phyloP scores from a whole-genome alignment of 1,140 invertebrate species.

The Pogonognathellus flavescens region DNA sequence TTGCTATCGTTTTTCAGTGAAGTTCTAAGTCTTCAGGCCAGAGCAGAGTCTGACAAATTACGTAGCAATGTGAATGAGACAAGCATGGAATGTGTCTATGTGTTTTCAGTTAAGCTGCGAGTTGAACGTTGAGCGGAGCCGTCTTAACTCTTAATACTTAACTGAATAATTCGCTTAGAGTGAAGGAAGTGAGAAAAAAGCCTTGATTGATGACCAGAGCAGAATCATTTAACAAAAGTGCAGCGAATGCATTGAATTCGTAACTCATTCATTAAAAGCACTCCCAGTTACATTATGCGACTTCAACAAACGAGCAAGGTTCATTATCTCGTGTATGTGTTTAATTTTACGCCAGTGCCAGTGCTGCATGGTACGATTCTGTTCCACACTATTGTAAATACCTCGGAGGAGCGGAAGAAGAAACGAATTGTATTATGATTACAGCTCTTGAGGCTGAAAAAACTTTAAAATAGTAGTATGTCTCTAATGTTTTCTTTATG shows the following conservation, averaged over 20 bases:
- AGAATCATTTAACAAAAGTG: constrained; percentile 34
- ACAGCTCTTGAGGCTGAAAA: too few relatives aligned
- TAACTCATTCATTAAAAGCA: constrained; percentile 35
- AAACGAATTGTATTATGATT: background rate
- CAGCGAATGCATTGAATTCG: constrained; percentile 38
- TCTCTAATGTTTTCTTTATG: too few relatives aligned
- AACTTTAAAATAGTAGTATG: too few relatives aligned
- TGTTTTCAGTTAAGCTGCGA: background rate
- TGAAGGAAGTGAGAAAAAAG: constrained; percentile 15
- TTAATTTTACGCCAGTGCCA: background rate
- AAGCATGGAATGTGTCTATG: background rate
- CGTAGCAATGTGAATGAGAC: background rate
- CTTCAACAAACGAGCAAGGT: background rate
- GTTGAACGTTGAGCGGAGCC: background rate
- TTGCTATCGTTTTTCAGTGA: too few relatives aligned
- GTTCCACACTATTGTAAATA: too few relatives aligned
- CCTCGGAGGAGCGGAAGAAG: background rate
- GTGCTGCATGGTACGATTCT: background rate
- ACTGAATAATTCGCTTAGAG: constrained; percentile 23
- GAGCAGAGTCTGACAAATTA: constrained; percentile 7
- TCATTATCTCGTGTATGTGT: background rate
- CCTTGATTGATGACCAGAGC: constrained; percentile 38
- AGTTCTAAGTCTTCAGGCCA: too few relatives aligned
- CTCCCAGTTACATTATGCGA: background rate
- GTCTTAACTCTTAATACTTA: background rate